Conservation (phyloP, 2,113 vertebrate genomes). For the Oplegnathus fasciatus region DNA sequence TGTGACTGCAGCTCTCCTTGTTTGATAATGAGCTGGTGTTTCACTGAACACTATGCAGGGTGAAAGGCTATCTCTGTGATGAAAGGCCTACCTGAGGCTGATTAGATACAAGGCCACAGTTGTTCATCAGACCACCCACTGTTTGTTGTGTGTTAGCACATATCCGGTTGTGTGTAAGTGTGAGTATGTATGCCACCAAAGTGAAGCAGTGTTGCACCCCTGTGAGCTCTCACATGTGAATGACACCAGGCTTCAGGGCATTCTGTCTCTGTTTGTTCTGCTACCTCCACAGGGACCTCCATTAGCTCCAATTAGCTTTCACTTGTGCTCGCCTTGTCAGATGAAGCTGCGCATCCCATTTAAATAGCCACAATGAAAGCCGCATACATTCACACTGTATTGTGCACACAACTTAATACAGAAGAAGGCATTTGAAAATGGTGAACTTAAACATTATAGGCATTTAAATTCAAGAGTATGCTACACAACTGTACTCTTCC, state of each 20-base stretch:
- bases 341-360: constrained; percentile 68
- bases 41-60: constrained; percentile 39
- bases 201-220: constrained; percentile 52
- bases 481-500: neutral
- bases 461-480: neutral
- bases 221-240: constrained; percentile 73
- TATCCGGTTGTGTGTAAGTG: constrained; percentile 42
- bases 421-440: neutral
- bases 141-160: constrained; percentile 40
- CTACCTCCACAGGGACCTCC: constrained; percentile 76
- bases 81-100: constrained; percentile 71
- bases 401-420: neutral
- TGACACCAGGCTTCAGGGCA: constrained; percentile 80
- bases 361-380: constrained; percentile 37
- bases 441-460: neutral
- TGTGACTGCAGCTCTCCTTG: constrained; percentile 15
- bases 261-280: constrained; percentile 82
- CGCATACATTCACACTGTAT: constrained; percentile 18
- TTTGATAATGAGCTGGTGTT: constrained; percentile 63
- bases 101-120: constrained; percentile 65
- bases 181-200: constrained; percentile 33
- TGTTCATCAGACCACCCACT: constrained; percentile 72
- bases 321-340: constrained; percentile 67
- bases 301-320: constrained; percentile 84
- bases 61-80: constrained; percentile 63